A percentile compares a stretch with the other conserved stretches of the same genome.
Evolutionary conservation across 2,113 vertebrate species (phyloP).

Genomic region (Cnemophilus loriae): DNA sequence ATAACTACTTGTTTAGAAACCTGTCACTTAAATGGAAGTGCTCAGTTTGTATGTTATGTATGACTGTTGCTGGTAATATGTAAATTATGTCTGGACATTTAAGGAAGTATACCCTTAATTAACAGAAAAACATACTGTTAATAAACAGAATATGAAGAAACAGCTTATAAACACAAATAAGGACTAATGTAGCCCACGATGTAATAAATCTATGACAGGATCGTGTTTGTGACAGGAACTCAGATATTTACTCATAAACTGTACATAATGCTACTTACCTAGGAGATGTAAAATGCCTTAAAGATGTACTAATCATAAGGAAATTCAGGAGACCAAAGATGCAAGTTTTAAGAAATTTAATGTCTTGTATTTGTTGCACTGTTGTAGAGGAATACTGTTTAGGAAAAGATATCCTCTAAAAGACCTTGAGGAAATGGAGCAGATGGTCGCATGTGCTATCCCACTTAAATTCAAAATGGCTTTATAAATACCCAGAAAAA

Average conservation of each 20-base stretch:
- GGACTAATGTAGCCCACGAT: neutral
- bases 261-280: neutral
- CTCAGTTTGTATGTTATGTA: neutral
- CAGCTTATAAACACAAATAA: neutral
- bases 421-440: slow-evolving; percentile 48
- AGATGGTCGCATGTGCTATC: slow-evolving; percentile 29
- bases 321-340: neutral
- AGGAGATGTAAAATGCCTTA: neutral
- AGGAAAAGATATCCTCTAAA: slow-evolving; percentile 13
- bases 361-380: neutral
- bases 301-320: neutral
- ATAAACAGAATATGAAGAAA: neutral
- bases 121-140: neutral
- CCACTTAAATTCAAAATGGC: neutral
- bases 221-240: neutral
- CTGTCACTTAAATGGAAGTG: neutral
- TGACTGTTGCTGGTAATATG: neutral
- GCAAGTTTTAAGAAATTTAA: neutral
- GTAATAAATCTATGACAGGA: neutral
- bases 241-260: neutral
- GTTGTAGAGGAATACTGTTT: neutral
- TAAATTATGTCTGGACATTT: neutral
- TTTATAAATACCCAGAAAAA: neutral
- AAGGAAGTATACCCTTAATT: neutral
- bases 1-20: neutral